These are phyloP conservation scores for Ichneumon xanthorius DNA, from an alignment of 2,888 invertebrate species.

Conservation along the genomic window DNA sequence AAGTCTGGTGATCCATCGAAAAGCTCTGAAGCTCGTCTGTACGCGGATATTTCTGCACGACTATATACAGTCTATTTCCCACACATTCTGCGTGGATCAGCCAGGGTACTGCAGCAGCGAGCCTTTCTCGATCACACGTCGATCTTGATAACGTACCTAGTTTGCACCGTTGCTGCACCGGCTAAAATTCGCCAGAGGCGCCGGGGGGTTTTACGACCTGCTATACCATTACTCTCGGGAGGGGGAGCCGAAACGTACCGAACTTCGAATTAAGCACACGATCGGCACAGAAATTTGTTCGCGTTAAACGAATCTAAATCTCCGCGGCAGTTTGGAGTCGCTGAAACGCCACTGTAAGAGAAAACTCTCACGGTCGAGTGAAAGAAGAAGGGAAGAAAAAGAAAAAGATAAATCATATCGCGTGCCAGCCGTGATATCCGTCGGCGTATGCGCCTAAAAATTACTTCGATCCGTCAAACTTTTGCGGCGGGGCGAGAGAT, in stretches of 20 bases:
- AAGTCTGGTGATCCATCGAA: slow-evolving; percentile 9
- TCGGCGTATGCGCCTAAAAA: slow-evolving; percentile 54
- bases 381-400: neutral
- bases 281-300: slow-evolving; percentile 64
- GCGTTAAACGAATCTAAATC: slow-evolving; percentile 60
- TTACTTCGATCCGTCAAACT: slow-evolving; percentile 54
- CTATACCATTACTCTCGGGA: slow-evolving; percentile 12
- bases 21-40: slow-evolving; percentile 1
- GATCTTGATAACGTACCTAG: slow-evolving; percentile 69
- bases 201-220: slow-evolving; percentile 53
- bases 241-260: slow-evolving; percentile 26
- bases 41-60: neutral
- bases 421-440: slow-evolving; percentile 39
- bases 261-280: slow-evolving; percentile 58
- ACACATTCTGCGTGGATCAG: slow-evolving; percentile 50
- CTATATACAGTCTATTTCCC: slow-evolving; percentile 6
- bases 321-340: slow-evolving; percentile 45
- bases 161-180: slow-evolving; percentile 42
- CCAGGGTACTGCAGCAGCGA: slow-evolving; percentile 8
- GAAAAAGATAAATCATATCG: slow-evolving; percentile 50
- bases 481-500: slow-evolving; percentile 24
- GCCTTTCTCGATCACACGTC: slow-evolving; percentile 68
- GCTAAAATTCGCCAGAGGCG: slow-evolving; percentile 55
- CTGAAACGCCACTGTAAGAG: slow-evolving; percentile 18
- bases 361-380: slow-evolving; percentile 7